Conservation (phyloP, 2,797 vertebrate genomes). For the Hirundo rustica region DNA sequence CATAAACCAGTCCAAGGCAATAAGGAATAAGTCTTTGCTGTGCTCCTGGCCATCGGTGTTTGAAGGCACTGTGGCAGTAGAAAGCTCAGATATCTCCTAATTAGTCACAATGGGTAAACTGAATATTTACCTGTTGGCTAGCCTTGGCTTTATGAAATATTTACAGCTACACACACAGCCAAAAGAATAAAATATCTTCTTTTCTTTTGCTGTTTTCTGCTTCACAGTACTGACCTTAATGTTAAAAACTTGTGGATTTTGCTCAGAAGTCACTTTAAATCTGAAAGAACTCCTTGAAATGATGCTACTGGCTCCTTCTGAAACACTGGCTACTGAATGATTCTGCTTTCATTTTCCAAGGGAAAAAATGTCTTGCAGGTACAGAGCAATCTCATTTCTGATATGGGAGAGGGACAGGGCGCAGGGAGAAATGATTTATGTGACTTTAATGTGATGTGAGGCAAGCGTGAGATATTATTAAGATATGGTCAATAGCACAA, state of each 20-base stretch:
- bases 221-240: background rate
- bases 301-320: background rate
- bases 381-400: background rate
- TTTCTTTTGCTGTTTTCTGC: background rate
- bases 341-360: background rate
- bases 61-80: background rate
- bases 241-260: background rate
- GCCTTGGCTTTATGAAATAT: slow-evolving; percentile 14
- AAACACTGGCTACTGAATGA: background rate
- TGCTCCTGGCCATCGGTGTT: background rate
- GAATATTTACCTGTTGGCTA: background rate
- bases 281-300: background rate
- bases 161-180: background rate
- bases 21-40: background rate
- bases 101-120: slow-evolving; percentile 7
- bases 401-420: background rate
- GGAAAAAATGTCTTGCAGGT: background rate
- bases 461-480: background rate
- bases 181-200: background rate
- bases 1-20: background rate
- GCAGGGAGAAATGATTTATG: background rate
- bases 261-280: background rate
- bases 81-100: background rate
- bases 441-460: background rate
- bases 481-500: background rate